phyloP scores from a whole-genome alignment of 2,797 vertebrate genomes.

The Perodicticus potto region DNA sequence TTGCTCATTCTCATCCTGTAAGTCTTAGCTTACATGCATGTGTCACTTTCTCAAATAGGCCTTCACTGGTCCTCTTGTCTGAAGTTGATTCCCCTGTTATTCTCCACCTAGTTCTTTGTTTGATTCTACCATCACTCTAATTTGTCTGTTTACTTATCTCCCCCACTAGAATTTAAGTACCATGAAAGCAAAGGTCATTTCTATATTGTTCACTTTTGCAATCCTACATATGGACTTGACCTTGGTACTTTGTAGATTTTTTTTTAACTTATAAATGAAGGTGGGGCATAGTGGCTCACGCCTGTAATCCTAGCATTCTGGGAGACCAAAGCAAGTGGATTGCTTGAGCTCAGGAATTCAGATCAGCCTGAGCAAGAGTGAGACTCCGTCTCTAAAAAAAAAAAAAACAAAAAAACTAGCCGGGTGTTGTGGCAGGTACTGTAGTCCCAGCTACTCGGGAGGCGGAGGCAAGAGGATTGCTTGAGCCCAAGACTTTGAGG shows the following conservation, averaged over 20 bases:
- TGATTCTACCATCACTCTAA: not conserved
- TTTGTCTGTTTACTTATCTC: conserved; percentile 8
- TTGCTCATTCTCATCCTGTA: not conserved
- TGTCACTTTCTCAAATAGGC: not conserved
- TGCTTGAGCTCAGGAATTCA: too few relatives aligned
- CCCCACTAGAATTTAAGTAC: not conserved
- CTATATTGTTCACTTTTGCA: not conserved
- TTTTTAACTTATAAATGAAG: not conserved
- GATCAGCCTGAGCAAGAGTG: too few relatives aligned
- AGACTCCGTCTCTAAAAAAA: too few relatives aligned
- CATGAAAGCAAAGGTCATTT: not conserved
- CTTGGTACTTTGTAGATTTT: not conserved
- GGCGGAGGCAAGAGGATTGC: too few relatives aligned
- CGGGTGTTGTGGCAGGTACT: too few relatives aligned
- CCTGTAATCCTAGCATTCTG: too few relatives aligned
- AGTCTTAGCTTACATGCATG: not conserved
- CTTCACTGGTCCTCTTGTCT: not conserved
- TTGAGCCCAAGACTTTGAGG: too few relatives aligned
- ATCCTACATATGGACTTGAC: not conserved
- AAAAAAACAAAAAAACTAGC: too few relatives aligned
- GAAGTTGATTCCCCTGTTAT: not conserved
- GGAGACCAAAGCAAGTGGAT: too few relatives aligned
- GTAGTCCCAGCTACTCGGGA: too few relatives aligned
- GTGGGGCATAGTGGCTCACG: too few relatives aligned
- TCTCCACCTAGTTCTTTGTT: not conserved